Conservation (phyloP, 2,113 vertebrate genomes). For the Protobothrops mucrosquamatus region DNA sequence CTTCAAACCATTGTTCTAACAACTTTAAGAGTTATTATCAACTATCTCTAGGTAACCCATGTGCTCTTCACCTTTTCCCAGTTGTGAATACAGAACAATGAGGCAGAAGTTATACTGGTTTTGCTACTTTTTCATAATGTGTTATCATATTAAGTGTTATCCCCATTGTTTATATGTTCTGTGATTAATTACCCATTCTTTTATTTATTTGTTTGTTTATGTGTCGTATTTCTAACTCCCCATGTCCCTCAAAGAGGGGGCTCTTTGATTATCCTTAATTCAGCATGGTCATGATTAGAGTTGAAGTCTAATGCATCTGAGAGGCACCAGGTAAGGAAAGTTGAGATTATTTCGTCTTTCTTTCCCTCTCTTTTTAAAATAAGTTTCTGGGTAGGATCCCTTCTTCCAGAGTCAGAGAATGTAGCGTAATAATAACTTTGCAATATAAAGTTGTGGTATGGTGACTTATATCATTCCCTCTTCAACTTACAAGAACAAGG, state of each 20-base stretch:
- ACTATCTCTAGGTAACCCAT: neutral
- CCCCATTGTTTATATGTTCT: neutral
- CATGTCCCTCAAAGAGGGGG: neutral
- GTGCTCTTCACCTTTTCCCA: neutral
- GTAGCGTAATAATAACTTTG: neutral
- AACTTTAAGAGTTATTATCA: neutral
- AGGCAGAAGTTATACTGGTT: neutral
- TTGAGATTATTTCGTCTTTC: neutral
- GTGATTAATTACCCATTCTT: neutral
- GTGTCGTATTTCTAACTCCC: neutral
- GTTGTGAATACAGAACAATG: neutral
- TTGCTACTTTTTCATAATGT: neutral
- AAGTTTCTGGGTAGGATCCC: neutral
- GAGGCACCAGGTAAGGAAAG: neutral
- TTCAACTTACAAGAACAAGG: conserved; percentile 7
- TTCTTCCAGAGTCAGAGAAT: neutral
- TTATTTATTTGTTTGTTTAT: neutral
- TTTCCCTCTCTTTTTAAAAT: neutral
- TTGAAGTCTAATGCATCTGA: neutral
- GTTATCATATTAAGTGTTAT: neutral
- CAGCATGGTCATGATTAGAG: neutral
- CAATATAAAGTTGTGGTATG: neutral
- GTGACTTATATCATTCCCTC: neutral
- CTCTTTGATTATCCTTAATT: neutral
- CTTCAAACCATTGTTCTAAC: neutral